phyloP scores from a whole-genome alignment of 1,140 invertebrate genomes.

The Pentalonia nigronervosa region DNA sequence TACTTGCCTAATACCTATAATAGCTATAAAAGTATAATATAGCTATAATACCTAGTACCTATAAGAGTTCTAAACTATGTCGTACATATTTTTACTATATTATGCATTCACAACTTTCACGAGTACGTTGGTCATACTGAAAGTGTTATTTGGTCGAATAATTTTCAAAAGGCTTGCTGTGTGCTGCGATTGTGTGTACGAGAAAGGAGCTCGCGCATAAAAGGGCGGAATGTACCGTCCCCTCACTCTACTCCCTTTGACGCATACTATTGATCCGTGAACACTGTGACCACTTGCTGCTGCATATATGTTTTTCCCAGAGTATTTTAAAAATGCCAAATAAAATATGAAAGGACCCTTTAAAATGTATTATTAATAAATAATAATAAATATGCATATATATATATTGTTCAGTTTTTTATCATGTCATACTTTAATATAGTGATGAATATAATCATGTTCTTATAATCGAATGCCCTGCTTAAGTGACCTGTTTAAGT shows the following conservation, averaged over 20 bases:
- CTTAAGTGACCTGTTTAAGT: too few species aligned
- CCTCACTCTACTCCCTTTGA: slow-evolving; percentile 22
- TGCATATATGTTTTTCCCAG: not conserved
- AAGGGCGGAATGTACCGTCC: slow-evolving; percentile 47
- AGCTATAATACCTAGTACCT: too few species aligned
- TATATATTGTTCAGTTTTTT: not conserved
- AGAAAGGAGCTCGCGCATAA: slow-evolving; percentile 30
- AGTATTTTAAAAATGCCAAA: not conserved
- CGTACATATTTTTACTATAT: too few species aligned
- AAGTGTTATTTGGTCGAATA: not conserved
- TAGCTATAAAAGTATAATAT: too few species aligned
- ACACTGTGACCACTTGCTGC: slow-evolving; percentile 54
- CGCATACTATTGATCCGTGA: slow-evolving; percentile 54
- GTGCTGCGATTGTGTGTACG: not conserved
- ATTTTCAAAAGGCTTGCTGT: slow-evolving; percentile 12
- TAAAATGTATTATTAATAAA: not conserved
- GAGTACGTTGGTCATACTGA: slow-evolving; percentile 44
- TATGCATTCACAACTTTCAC: slow-evolving; percentile 8
- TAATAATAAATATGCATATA: not conserved
- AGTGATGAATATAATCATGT: not conserved
- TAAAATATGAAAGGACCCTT: slow-evolving; percentile 46
- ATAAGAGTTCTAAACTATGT: too few species aligned
- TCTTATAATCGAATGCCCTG: not conserved
- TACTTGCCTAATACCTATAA: not conserved
- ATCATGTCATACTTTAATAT: not conserved